Base-by-base conservation (phyloP, 2,888 invertebrate genomes). In the Epistrophella euchroma region DNA sequence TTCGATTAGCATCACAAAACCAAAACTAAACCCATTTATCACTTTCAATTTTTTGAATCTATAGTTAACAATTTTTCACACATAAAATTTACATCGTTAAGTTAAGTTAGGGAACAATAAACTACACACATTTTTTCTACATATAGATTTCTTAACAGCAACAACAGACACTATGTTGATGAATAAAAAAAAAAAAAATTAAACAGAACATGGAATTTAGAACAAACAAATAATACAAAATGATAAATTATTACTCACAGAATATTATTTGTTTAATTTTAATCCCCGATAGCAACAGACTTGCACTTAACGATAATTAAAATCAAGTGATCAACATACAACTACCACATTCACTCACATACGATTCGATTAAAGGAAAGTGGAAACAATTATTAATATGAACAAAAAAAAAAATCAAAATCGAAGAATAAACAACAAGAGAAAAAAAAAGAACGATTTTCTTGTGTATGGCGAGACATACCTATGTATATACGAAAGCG, bases 311-410 rank as follows among this genome's bases (percentile, higher is more conserved):
- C 76, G 68, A 77, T 74, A 56, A 79, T 71, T 75, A 82, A 85
- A 86, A 82, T 78, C 74, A 85, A 85, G 56, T 81, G 85, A 85
- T 81, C 68, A 60, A 60, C 19, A 37, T 37, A 52, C 68, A 68
- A 52, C 45, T 45, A 56, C 43, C 52, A 60, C 22, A 60, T 22
- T 19, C 37, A 60, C 77, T 73, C 62, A 77, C 62, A 77, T 82
- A 32, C 32, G 78, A 78, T 82, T 82, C 78, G 86, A 81, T 86
- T 77, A 78, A 78, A 86, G 82, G 86, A 82, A 86, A 86, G 86
- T 82, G 77, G 77, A 74, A 77, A 74, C 68, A 71, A 80, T 71
- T 9, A 32, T 70, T 60, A 37, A 35, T 56, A 22, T 19, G 68
- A 40, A 58, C n/a, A 56, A 50, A 52, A 52, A 56, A 74, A 52